These are phyloP conservation scores for Leptestheria dahalacensis DNA, from an alignment of 1,140 invertebrate genomes.

Conservation along the genomic window DNA sequence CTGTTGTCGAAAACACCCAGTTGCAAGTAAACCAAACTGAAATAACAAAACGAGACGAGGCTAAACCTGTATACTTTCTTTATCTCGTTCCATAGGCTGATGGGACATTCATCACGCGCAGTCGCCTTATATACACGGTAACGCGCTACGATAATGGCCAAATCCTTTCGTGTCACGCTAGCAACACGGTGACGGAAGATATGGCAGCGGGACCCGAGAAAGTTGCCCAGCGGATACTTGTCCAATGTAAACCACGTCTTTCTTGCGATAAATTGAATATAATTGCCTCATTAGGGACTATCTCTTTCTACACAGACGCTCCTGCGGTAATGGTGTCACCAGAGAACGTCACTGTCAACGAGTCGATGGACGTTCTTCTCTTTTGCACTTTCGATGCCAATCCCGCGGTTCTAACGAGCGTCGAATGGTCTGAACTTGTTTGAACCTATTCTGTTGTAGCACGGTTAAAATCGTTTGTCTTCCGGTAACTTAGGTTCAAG, in stretches of 20 bases:
- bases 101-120: slow-evolving; percentile 59
- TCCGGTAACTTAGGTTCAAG: slow-evolving; percentile 35
- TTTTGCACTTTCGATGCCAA: slow-evolving; percentile 68
- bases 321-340: slow-evolving; percentile 57
- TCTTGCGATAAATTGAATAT: not conserved
- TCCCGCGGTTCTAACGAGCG: slow-evolving; percentile 51
- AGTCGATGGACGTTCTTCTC: slow-evolving; percentile 52
- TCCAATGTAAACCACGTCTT: slow-evolving; percentile 52
- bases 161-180: slow-evolving; percentile 58
- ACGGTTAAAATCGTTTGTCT: too few relatives aligned
- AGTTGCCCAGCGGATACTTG: slow-evolving; percentile 49
- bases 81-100: slow-evolving; percentile 48
- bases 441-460: not conserved
- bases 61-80: not conserved
- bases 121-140: slow-evolving; percentile 56
- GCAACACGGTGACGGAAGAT: slow-evolving; percentile 60
- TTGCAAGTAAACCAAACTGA: not conserved
- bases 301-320: slow-evolving; percentile 51
- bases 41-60: not conserved
- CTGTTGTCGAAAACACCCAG: slow-evolving; percentile 2
- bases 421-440: slow-evolving; percentile 40
- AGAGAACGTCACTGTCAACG: slow-evolving; percentile 57
- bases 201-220: slow-evolving; percentile 53
- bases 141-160: slow-evolving; percentile 63
- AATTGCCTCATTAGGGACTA: too few relatives aligned